Evolutionary conservation across 1,140 invertebrate genomes (phyloP), one percentile per base, ranked within the genome.

Genomic region (Cyrtorhinus lividipennis): DNA sequence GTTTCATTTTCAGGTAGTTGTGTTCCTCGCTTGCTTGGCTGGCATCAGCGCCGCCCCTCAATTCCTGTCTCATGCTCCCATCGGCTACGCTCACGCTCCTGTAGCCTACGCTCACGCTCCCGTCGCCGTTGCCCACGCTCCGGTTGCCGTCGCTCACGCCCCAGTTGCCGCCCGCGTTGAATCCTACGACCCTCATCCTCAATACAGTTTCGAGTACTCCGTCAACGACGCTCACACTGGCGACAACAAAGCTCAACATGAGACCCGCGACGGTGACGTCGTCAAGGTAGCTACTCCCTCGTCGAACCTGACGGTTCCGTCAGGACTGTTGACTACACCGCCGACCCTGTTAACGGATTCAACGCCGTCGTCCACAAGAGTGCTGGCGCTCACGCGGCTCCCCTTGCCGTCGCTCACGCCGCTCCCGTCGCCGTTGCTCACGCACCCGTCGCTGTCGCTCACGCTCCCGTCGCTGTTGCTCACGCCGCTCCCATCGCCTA

Each of bases 31-130:
- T 53, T 22, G 10, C 12, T 5, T 53, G 8, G 48, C 48, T 53
- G 48, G 48, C 10, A 53, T 53, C 48, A 10, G 20, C 12, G 48
- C 48, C 10, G 48, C 48, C 18, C 48, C 48, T 53, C 48, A 53
- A 20, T 53, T 10, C 20, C 48, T 53, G 48, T 5, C 48, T 10
- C 48, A 53, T 22, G 48, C 48, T 53, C 48, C 48, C 48, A 5
- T 15, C 48, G 48, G 10, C 48, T 12, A 15, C 18, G 8, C 48
- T 20, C 48, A 53, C 48, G 48, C 48, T 53, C 27, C 46, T 2
- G 20, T 65, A 12, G 59, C 46, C 45, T 5, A 13, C 62, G 12
- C 62, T 25, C 62, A 46, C 26, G 38, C 62, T 24, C 38, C 62
- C 25, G 23, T 56, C 56, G 27, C 62, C 57, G 53, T 56, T 26